A percentile compares a stretch with the other conserved stretches of the same genome.
Conservation (phyloP, 2,888 invertebrate genomes). For the Papilio gigon region DNA sequence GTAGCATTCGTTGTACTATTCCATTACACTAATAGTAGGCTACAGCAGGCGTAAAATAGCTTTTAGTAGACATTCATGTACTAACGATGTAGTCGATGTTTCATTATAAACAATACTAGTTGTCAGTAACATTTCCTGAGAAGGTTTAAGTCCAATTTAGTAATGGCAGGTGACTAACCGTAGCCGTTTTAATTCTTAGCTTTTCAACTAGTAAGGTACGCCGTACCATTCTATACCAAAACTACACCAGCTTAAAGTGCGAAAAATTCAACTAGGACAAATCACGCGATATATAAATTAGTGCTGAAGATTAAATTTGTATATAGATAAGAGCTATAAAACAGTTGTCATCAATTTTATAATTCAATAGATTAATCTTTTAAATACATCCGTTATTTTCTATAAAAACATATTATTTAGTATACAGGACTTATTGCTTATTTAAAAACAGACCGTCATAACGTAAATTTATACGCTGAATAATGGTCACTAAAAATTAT, state of each 20-base stretch:
- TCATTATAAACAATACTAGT: neutral
- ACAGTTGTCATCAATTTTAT: neutral
- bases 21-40: neutral
- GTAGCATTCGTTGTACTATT: neutral
- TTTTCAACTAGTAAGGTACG: neutral
- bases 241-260: neutral
- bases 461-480: slow-evolving; percentile 46
- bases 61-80: neutral
- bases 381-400: slow-evolving; percentile 16
- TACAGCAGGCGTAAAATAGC: neutral
- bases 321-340: neutral
- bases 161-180: neutral
- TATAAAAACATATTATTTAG: slow-evolving; percentile 38
- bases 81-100: neutral
- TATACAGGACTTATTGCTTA: slow-evolving; percentile 44
- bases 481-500: slow-evolving; percentile 50
- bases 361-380: slow-evolving; percentile 30
- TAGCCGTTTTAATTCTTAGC: neutral
- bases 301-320: neutral
- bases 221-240: neutral
- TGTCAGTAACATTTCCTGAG: slow-evolving; percentile 2
- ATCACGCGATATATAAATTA: neutral
- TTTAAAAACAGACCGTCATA: slow-evolving; percentile 42
- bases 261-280: neutral
- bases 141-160: slow-evolving; percentile 12